Percentiles rank a stretch among this genome's conserved stretches.
phyloP scores from a whole-genome alignment of 2,113 vertebrate genomes.

The Triplophysa rosa region DNA sequence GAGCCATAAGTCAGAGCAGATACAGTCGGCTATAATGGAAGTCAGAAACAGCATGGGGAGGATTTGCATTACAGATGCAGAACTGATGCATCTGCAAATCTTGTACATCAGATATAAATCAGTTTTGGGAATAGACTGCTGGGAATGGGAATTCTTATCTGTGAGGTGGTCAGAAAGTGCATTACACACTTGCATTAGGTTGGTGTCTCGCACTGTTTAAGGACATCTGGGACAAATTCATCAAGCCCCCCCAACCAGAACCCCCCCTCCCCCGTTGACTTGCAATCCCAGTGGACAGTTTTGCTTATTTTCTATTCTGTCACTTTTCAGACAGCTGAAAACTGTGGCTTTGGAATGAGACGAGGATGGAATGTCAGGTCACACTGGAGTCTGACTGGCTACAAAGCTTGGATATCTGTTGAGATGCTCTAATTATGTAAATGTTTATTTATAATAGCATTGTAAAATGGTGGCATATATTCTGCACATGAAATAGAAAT shows the following conservation, averaged over 20 bases:
- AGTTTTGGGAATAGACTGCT: not conserved
- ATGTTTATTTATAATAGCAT: not conserved
- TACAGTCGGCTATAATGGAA: not conserved
- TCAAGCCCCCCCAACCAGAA: not conserved
- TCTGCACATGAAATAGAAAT: too few relatives aligned
- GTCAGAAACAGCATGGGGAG: not conserved
- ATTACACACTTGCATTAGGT: conserved; percentile 31
- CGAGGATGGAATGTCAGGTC: conserved; percentile 28
- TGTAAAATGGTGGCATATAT: not conserved
- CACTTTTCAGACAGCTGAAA: not conserved
- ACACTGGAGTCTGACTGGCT: conserved; percentile 26
- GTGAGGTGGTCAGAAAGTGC: conserved; percentile 9
- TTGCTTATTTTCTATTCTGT: conserved; percentile 48
- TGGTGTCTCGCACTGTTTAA: conserved; percentile 16
- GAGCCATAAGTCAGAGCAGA: not conserved
- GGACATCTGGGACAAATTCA: conserved; percentile 21
- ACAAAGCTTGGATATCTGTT: not conserved
- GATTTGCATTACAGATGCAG: conserved; percentile 29
- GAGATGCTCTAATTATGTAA: not conserved
- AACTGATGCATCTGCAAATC: conserved; percentile 1
- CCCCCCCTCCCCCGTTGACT: not conserved
- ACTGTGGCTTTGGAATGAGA: conserved; percentile 8
- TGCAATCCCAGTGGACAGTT: conserved; percentile 23
- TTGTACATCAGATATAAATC: conserved; percentile 9
- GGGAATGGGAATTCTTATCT: conserved; percentile 6